Percentiles rank a stretch among this genome's conserved stretches.
phyloP scores from a whole-genome alignment of 1,140 invertebrate genomes.

The Trachelipus rathkii region DNA sequence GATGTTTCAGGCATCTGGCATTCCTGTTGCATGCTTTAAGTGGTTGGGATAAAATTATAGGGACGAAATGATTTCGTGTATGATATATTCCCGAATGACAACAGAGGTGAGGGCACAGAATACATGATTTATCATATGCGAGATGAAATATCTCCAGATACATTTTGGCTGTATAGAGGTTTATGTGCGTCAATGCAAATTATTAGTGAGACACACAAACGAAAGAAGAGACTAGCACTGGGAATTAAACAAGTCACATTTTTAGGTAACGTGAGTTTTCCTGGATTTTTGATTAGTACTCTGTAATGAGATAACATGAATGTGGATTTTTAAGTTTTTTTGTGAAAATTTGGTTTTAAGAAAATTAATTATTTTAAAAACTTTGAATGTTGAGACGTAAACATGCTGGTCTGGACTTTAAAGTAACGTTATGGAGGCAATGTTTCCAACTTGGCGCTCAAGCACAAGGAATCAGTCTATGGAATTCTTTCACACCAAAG shows the following conservation, averaged over 20 bases:
- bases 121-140: conserved; percentile 64
- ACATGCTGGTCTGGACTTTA: conserved; percentile 90
- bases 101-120: conserved; percentile 88
- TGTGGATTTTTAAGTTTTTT: too few relatives aligned
- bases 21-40: conserved; percentile 79
- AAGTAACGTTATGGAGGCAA: conserved; percentile 91
- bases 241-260: conserved; percentile 92
- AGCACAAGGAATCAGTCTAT: conserved; percentile 87
- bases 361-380: too few relatives aligned
- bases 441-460: conserved; percentile 91
- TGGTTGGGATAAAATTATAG: conserved; percentile 72
- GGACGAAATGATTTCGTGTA: conserved; percentile 65
- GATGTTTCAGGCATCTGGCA: conserved; percentile 69
- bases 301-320: too few relatives aligned
- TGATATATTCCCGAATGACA: conserved; percentile 77
- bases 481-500: conserved; percentile 94
- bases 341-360: too few relatives aligned
- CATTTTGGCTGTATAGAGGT: conserved; percentile 91
- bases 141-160: conserved; percentile 64
- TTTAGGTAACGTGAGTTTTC: conserved; percentile 69
- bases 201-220: conserved; percentile 85
- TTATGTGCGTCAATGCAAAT: conserved; percentile 89
- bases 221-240: too few relatives aligned
- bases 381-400: conserved; percentile 89
- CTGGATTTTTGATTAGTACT: too few relatives aligned